Evolutionary conservation across 2,113 vertebrate genomes (phyloP).

Genomic region (Thymallus thymallus): DNA sequence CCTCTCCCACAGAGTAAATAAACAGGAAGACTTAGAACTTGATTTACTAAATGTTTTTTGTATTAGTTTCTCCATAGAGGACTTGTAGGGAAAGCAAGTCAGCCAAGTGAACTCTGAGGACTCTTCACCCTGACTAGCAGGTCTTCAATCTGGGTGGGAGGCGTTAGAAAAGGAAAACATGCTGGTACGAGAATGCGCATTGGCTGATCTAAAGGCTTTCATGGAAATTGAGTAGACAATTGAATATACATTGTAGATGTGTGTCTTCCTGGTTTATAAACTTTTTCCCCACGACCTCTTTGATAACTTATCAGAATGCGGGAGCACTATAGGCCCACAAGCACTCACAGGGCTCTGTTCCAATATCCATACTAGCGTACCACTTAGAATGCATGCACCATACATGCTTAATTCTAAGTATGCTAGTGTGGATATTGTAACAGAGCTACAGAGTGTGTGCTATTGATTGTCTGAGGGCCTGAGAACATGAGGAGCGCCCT

Average conservation of each 20-base stretch:
- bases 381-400: too few relatives aligned
- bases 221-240: background rate
- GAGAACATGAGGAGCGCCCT: too few relatives aligned
- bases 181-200: background rate
- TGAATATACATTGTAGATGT: background rate
- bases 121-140: slow-evolving; percentile 1
- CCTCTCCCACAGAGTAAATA: slow-evolving; percentile 54
- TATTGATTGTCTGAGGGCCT: background rate
- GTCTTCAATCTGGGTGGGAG: background rate
- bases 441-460: background rate
- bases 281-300: background rate
- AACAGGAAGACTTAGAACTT: background rate
- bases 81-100: background rate
- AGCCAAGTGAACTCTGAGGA: background rate
- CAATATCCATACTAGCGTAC: too few relatives aligned
- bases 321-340: background rate
- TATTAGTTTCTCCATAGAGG: background rate
- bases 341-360: background rate
- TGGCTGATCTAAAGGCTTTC: background rate
- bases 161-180: background rate
- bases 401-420: too few relatives aligned
- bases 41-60: background rate
- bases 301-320: background rate
- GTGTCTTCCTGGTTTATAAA: slow-evolving; percentile 3
- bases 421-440: too few relatives aligned